These are phyloP conservation scores for Erannis defoliaria DNA, from an alignment of 2,888 invertebrate species.

Conservation along the genomic window DNA sequence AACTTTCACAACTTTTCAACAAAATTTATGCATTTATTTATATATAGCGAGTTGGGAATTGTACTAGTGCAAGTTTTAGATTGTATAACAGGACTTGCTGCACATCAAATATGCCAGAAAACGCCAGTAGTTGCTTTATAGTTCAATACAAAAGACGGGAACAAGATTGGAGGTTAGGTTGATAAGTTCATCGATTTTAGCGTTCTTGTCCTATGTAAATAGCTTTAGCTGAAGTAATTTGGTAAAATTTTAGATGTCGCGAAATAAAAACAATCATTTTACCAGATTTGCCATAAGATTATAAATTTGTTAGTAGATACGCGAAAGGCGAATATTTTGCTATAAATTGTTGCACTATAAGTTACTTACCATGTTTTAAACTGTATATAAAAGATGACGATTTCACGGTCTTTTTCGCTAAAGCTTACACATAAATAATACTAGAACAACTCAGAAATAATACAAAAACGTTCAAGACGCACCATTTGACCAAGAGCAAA, in stretches of 20 bases:
- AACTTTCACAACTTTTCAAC: too few relatives aligned
- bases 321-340: not conserved
- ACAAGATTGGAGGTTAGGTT: constrained; percentile 5
- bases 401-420: not conserved
- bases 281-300: not conserved
- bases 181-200: not conserved
- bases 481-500: too few relatives aligned
- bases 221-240: not conserved
- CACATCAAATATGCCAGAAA: too few relatives aligned
- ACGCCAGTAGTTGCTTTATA: not conserved
- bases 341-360: not conserved
- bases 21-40: too few relatives aligned
- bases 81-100: not conserved
- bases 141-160: not conserved
- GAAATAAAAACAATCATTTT: not conserved
- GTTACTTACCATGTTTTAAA: constrained; percentile 6
- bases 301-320: not conserved
- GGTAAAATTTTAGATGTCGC: too few relatives aligned
- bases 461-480: not conserved
- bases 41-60: too few relatives aligned
- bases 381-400: not conserved
- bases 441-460: not conserved
- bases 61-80: not conserved
- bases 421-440: not conserved
- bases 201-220: not conserved